Conservation (phyloP, 2,888 invertebrate species). For the Labia minor region DNA sequence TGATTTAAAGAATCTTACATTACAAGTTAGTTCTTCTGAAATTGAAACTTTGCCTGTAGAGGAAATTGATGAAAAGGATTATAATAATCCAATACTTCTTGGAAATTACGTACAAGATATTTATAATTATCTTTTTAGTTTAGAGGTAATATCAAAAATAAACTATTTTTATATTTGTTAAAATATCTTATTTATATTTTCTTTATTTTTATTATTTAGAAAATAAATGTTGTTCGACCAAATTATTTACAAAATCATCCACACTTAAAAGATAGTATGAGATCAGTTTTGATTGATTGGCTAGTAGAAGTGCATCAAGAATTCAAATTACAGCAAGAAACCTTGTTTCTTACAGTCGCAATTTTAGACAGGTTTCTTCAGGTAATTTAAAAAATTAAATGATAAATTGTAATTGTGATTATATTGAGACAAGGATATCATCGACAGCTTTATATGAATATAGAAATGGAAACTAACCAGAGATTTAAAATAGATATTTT, state of each 20-base stretch:
- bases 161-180: background rate
- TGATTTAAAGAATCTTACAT: background rate
- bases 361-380: constrained; percentile 84
- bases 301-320: constrained; percentile 81
- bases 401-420: no score
- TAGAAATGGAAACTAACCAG: no score
- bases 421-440: no score
- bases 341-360: constrained; percentile 76
- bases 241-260: constrained; percentile 55
- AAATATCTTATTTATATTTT: constrained; percentile 15
- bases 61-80: constrained; percentile 66
- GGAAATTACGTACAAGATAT: constrained; percentile 83
- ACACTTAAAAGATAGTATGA: constrained; percentile 71
- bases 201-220: constrained; percentile 32
- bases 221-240: constrained; percentile 49
- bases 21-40: background rate
- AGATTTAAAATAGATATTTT: constrained; percentile 17
- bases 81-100: constrained; percentile 64
- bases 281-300: constrained; percentile 86
- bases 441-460: no score
- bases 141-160: constrained; percentile 45
- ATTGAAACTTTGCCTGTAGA: constrained; percentile 36
- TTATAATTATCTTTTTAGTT: constrained; percentile 63
- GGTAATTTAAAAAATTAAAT: no score
- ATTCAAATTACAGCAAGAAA: constrained; percentile 77